These are phyloP conservation scores for Cerastis rubricosa DNA, from an alignment of 2,888 invertebrate species.

Conservation along the genomic window DNA sequence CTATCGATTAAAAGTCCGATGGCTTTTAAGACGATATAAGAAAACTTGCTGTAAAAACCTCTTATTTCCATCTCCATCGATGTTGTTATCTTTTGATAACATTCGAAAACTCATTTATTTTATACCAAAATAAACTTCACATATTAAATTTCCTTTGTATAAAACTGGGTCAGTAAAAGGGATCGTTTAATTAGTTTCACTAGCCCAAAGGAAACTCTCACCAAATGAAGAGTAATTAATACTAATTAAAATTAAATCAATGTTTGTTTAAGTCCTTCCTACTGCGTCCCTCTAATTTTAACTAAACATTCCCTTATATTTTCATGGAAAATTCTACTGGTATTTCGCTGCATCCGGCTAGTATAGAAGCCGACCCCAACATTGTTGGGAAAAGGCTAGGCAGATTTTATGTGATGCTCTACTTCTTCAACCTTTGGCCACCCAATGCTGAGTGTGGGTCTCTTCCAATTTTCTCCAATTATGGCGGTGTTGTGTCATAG, in stretches of 20 bases:
- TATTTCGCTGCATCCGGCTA: not conserved
- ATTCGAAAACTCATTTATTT: not conserved
- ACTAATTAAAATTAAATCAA: constrained; percentile 39
- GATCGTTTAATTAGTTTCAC: constrained; percentile 23
- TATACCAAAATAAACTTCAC: not conserved
- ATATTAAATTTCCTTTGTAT: constrained; percentile 10
- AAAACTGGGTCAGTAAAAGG: constrained; percentile 28
- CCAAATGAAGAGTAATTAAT: constrained; percentile 48
- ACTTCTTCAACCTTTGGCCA: not conserved
- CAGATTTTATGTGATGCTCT: not conserved
- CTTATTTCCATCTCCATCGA: not conserved
- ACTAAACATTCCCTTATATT: constrained; percentile 23
- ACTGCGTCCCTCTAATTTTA: not conserved
- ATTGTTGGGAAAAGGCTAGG: not conserved
- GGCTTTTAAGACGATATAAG: not conserved
- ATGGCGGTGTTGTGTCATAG: not conserved
- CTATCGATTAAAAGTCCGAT: not conserved
- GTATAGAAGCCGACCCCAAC: not conserved
- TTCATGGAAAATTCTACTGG: not conserved
- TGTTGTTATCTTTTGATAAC: not conserved
- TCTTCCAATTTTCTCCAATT: not conserved
- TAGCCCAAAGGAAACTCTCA: constrained; percentile 22
- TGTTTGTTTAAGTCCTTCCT: constrained; percentile 21
- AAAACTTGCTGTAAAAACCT: not conserved
- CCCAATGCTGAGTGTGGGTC: not conserved